Evolutionary conservation across 2,113 vertebrate species (phyloP), one percentile per base, ranked within the genome.

Genomic region (Thalassoma bifasciatum): DNA sequence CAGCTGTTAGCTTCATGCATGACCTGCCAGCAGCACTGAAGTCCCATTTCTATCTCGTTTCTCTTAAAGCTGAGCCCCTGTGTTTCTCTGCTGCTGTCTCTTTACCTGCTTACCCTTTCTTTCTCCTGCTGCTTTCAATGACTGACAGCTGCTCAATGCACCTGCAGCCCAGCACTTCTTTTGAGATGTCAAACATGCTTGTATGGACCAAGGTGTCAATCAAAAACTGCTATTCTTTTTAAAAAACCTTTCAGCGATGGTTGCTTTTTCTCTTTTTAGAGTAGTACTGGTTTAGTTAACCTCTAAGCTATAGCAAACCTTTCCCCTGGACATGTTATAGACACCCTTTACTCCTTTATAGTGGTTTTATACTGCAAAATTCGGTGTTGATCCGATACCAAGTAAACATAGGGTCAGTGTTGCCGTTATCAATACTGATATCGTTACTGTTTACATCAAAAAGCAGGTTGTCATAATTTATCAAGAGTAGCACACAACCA

Each of bases 1-100:
- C 72, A 82, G 66, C 79, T 56, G 50, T 79, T 72, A 81, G 79
- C 51, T 66, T 83, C 51, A 65, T 83, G 68, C 82, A 75, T 66
- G 77, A 56, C 21, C 60, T 37, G 52, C 58, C 77, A 40, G 52
- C 58, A 58, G 67, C 66, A 19, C 10, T 23, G 50, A 57, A 68
- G 65, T 59, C 75, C 23, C 54, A 47, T 30, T 71, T 0, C 64
- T 40, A 12, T 69, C 61, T 1, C 40, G 50, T 47, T 30, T 52
- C 47, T 44, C 58, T 64, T 57, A 66, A n/a, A 66, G 63, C 69
- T 13, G 38, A 72, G 22, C 38, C 34, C 50, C 16, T 21, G 42
- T 19, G 72, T 64, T 52, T 77, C 53, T 70, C 26, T 67, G 57
- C 63, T 63, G 12, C 52, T 16, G 52, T 51, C 77, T 57, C n/a